Percentiles rank a stretch among this genome's conserved stretches.
Conservation (phyloP, 2,888 invertebrate species). For the Bembecia ichneumoniformis region DNA sequence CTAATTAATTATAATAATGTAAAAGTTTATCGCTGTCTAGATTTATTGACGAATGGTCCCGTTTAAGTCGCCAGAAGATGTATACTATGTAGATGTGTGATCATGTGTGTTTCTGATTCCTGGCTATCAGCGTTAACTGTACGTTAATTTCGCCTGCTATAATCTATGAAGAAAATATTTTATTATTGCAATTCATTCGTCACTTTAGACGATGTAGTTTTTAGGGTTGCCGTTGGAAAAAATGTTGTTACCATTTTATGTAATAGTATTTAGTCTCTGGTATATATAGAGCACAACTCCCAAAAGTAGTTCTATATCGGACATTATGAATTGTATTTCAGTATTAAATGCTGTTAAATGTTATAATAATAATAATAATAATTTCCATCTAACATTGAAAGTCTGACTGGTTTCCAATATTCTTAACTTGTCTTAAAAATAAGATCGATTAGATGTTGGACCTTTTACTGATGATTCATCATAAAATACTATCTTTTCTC, state of each 20-base stretch:
- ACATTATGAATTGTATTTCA: background rate
- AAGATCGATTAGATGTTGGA: too few species aligned
- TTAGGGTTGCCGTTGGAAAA: conserved; percentile 40
- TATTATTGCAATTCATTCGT: conserved; percentile 65
- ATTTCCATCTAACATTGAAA: background rate
- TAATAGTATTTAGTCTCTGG: conserved; percentile 18
- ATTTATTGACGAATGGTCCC: conserved; percentile 34
- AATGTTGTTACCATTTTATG: conserved; percentile 44
- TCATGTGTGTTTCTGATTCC: conserved; percentile 46
- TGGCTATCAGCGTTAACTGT: conserved; percentile 33
- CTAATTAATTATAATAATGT: conserved; percentile 62
- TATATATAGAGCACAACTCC: conserved; percentile 14
- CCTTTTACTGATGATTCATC: too few species aligned
- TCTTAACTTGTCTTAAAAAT: too few species aligned
- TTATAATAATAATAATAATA: background rate
- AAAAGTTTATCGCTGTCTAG: conserved; percentile 56
- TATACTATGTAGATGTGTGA: conserved; percentile 29
- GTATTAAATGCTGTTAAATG: background rate
- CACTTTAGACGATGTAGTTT: conserved; percentile 52
- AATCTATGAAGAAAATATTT: conserved; percentile 36
- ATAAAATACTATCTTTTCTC: too few species aligned
- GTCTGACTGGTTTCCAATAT: too few species aligned
- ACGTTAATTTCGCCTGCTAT: conserved; percentile 57
- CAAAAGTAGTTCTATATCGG: background rate
- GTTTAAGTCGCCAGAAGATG: conserved; percentile 47